These are phyloP conservation scores for Nymphalis c-album DNA, from an alignment of 2,888 invertebrate genomes.

Conservation along the genomic window DNA sequence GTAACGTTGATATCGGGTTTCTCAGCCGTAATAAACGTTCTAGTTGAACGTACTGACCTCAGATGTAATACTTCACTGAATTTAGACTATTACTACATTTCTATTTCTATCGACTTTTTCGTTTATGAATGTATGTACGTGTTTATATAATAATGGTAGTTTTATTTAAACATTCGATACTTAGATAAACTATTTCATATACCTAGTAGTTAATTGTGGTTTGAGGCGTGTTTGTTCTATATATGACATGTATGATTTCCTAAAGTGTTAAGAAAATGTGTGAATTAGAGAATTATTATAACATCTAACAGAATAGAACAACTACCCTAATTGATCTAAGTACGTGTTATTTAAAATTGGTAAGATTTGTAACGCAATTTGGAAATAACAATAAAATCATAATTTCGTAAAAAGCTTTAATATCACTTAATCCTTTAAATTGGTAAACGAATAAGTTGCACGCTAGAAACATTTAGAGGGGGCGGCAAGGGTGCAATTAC, in stretches of 20 bases:
- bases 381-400: not conserved
- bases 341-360: not conserved
- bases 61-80: slow-evolving; percentile 64
- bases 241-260: no score
- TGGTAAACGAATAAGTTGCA: slow-evolving; percentile 40
- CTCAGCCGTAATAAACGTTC: slow-evolving; percentile 43
- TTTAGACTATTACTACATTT: slow-evolving; percentile 72
- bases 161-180: slow-evolving; percentile 44
- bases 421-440: slow-evolving; percentile 19
- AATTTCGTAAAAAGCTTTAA: slow-evolving; percentile 21
- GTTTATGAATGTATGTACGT: slow-evolving; percentile 58
- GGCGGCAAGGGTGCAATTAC: slow-evolving; percentile 72
- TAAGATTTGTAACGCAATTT: not conserved
- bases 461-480: slow-evolving; percentile 59
- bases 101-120: slow-evolving; percentile 63
- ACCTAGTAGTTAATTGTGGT: not conserved
- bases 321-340: no score
- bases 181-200: slow-evolving; percentile 22
- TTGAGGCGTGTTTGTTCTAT: not conserved
- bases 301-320: no score
- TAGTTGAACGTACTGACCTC: slow-evolving; percentile 50
- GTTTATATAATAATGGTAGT: slow-evolving; percentile 46
- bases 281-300: no score
- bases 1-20: slow-evolving; percentile 36
- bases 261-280: no score